Conservation (phyloP, 2,113 vertebrate genomes). For the Toxotes jaculatrix region DNA sequence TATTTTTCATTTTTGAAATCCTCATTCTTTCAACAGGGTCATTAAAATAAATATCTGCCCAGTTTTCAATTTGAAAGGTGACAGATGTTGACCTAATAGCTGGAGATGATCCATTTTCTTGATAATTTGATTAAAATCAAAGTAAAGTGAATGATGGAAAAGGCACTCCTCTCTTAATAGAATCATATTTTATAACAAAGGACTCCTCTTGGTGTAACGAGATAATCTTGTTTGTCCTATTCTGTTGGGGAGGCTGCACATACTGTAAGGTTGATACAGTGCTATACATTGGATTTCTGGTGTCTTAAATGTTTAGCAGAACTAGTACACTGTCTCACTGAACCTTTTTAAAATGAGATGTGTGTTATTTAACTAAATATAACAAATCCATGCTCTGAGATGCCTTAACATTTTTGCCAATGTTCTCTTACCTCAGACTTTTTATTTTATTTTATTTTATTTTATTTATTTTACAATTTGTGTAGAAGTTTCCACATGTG, state of each 20-base stretch:
- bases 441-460: background rate
- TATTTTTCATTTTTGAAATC: too few relatives aligned
- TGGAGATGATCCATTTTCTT: background rate
- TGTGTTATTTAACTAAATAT: background rate
- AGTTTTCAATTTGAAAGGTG: background rate
- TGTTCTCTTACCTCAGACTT: slow-evolving; percentile 2
- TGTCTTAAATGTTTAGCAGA: background rate
- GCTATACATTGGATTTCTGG: background rate
- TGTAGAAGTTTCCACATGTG: slow-evolving; percentile 1
- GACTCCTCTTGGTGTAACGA: background rate
- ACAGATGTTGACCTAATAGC: background rate
- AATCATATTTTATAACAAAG: slow-evolving; percentile 12
- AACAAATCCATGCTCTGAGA: slow-evolving; percentile 2
- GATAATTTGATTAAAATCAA: slow-evolving; percentile 7
- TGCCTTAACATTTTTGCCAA: background rate
- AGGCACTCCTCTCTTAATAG: background rate
- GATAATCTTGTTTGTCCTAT: background rate
- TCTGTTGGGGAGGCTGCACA: slow-evolving; percentile 5
- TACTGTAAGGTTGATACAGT: background rate
- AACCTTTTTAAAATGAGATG: background rate
- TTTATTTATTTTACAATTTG: slow-evolving; percentile 12
- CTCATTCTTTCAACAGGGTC: background rate
- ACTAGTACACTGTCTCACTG: background rate
- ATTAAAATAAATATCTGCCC: background rate
- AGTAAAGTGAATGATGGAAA: background rate